Conservation (phyloP, 2,113 vertebrate species). For the Gorsachius goisagi region DNA sequence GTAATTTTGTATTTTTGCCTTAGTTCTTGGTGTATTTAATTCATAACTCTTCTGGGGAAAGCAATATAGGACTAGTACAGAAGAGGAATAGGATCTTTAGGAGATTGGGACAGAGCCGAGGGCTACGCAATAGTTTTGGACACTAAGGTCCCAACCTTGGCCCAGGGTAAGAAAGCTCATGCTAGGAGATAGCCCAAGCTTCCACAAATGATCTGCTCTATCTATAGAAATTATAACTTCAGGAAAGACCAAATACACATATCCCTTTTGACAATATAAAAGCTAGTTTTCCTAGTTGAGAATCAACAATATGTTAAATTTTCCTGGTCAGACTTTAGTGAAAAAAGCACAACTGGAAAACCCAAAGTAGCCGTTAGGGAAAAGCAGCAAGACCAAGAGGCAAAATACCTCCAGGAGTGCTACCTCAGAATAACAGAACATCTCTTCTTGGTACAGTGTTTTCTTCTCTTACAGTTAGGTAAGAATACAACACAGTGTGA, state of each 20-base stretch:
- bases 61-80: not conserved
- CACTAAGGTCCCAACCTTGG: not conserved
- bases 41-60: not conserved
- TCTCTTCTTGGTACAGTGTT: not conserved
- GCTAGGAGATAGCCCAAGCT: not conserved
- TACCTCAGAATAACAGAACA: not conserved
- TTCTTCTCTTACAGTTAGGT: not conserved
- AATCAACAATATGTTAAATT: not conserved
- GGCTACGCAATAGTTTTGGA: not conserved
- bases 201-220: not conserved
- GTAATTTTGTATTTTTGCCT: not conserved
- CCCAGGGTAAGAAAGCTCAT: not conserved
- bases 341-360: not conserved
- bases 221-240: not conserved
- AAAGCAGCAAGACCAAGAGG: not conserved
- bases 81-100: not conserved
- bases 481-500: not conserved
- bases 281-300: not conserved
- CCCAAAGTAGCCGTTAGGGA: not conserved
- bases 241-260: not conserved
- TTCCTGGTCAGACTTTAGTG: not conserved
- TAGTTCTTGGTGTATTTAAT: not conserved
- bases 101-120: not conserved
- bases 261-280: not conserved
- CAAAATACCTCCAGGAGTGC: not conserved